Base-by-base conservation (phyloP, 1,140 invertebrate genomes). In the Drosophila equinoxialis region DNA sequence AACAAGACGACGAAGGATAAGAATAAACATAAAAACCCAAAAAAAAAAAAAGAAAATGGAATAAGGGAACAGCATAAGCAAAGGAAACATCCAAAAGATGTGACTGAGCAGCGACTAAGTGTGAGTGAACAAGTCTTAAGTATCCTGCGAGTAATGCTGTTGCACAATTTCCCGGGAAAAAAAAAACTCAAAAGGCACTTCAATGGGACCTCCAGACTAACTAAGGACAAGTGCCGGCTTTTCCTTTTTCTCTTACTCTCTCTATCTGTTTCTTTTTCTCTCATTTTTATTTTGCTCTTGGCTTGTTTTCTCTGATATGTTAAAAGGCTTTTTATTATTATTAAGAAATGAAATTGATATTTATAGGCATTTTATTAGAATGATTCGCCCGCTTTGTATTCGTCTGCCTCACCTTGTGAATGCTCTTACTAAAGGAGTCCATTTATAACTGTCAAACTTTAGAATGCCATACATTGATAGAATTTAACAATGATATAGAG, bases 361-460 rank as follows among this genome's bases (percentile, higher is more conserved):
- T 75, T 75, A 78, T 78, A 71, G 72, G 55, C 72, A 71, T 68
- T 70, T 74, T 74, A 77, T 51, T 51, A 51, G 45, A 51, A 51
- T 51, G 45, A 51, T 51, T 51, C 17, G 8, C 8, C 10, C 10
- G 45, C 20, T 51, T 48, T 10, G 17, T 10, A 51, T 23, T 51
- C 45, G 8, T 4, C 37, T 39, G 11, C 3, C n/a, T 51, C 10
- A 20, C 17, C 17, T 51, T 51, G 23, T 51, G 11, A 11, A 51
- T 51, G 17, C 45, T 10, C 3, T 48, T 20, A 8, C 45, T 8
- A 51, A 51, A 51, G 17, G 20, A 7, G 14, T 30, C 30, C 30
- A 6, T 30, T 26, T 26, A 4, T 26, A 4, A 3, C 20, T 26
- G 3, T 30, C 30, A 30, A 30, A 30, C 3, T 26, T 26, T 26